Base-by-base conservation (phyloP, 2,888 invertebrate species). In the Cryptocheilus praepositus region DNA sequence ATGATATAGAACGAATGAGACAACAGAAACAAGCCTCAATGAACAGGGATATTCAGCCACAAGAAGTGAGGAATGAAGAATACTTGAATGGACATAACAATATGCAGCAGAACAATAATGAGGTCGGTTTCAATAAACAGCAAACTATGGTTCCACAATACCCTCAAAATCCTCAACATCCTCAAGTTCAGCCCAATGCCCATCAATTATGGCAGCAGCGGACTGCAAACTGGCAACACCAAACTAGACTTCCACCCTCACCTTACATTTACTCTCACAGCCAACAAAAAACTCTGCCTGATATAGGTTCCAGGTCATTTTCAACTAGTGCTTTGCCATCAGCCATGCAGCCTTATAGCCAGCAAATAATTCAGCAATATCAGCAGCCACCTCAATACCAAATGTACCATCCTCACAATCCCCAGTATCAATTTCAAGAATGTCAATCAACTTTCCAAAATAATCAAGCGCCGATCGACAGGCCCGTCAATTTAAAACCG, bases 1-100 rank as follows among this genome's bases (percentile, higher is more conserved):
- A 19, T 5, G 74, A 79, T n/a, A 13, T 74, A 1, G 76, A 76
- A 28, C n/a, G 19, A 45, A 62, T 16, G 43, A 45, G 15, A 59
- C 22, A 25, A 2, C 3, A 3, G 16, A 55, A 13, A 36, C 21
- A 19, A 1, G 13, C 18, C 22, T 1, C 1, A 25, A 15, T 8
- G 45, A 36, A 46, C 57, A 63, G 52, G 19, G 25, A 16, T 11
- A 3, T 18, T 49, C 8, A 61, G 8, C 18, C 8, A 11, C 56
- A 65, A 49, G 16, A 16, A 18, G 18, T 0, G 77, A 77, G 21
- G 5, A 8, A 45, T 13, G 18, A 49, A 55, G 15, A 18, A 3
- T n/a, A 7, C 51, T 16, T 15, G 51, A 61, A 19, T 11, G 21
- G 8, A 49, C 0, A 18, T 43, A 18, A 43, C 4, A 57, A 11